These are phyloP conservation scores for Tuberolachnus salignus DNA, from an alignment of 2,888 invertebrate species.

Conservation along the genomic window DNA sequence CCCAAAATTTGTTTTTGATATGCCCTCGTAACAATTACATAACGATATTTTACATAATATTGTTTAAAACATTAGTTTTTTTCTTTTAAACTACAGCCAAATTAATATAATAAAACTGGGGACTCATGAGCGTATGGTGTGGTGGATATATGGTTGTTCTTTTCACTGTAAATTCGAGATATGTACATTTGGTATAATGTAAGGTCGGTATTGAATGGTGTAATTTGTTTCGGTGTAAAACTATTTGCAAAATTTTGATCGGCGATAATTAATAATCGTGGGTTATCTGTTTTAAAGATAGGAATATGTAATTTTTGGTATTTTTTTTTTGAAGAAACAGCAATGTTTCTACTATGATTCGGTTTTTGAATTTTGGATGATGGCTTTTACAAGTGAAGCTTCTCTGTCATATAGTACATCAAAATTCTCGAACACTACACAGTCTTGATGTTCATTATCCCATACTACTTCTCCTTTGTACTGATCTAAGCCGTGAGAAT, in stretches of 20 bases:
- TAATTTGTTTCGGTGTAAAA: neutral
- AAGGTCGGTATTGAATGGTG: too few relatives aligned
- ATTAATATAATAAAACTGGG: too few relatives aligned
- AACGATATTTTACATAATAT: too few relatives aligned
- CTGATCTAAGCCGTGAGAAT: neutral
- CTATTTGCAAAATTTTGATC: neutral
- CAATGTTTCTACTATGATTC: neutral
- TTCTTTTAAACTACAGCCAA: too few relatives aligned
- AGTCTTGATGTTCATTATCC: neutral
- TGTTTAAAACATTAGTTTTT: too few relatives aligned
- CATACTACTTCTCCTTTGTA: slow-evolving; percentile 2
- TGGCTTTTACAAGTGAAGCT: neutral
- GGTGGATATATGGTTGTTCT: too few relatives aligned
- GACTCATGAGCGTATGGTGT: too few relatives aligned
- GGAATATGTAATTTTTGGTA: neutral
- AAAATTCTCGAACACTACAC: neutral
- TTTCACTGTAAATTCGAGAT: neutral
- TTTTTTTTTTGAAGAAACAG: neutral
- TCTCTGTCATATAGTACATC: neutral
- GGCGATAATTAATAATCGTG: neutral
- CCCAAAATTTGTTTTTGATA: too few relatives aligned
- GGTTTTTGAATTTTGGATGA: neutral
- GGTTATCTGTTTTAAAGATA: neutral
- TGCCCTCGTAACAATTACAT: too few relatives aligned
- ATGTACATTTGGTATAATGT: neutral